phyloP scores from a whole-genome alignment of 2,797 vertebrate genomes.

The Thamnophis elegans region DNA sequence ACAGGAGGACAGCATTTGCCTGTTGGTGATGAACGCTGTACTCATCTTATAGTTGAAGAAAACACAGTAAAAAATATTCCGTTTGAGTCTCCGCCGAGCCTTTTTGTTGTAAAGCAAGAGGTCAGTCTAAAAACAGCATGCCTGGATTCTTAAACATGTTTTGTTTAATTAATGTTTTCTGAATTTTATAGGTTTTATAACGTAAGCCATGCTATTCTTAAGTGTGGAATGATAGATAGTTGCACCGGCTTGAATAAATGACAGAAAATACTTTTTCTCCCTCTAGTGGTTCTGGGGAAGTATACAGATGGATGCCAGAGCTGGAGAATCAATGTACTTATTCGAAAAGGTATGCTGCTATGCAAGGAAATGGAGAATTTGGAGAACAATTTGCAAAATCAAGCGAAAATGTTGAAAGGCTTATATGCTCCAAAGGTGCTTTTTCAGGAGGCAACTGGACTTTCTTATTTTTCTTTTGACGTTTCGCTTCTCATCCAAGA shows the following conservation, averaged over 20 bases:
- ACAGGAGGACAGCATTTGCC: slow-evolving; percentile 84
- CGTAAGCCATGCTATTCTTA: neutral
- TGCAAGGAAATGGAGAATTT: neutral
- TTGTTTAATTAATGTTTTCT: neutral
- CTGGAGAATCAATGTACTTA: slow-evolving; percentile 95
- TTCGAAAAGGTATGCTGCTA: slow-evolving; percentile 86
- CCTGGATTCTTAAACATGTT: neutral
- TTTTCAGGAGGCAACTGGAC: neutral
- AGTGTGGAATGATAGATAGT: neutral
- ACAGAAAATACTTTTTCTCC: neutral
- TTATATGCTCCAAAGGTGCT: neutral
- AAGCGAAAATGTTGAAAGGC: neutral
- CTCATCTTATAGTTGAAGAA: slow-evolving; percentile 95
- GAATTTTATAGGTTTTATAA: neutral
- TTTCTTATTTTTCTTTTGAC: too few relatives aligned
- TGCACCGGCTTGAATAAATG: neutral
- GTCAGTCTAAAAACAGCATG: slow-evolving; percentile 66
- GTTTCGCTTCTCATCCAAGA: too few relatives aligned
- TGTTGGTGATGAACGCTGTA: slow-evolving; percentile 87
- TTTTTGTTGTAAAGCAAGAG: slow-evolving; percentile 96
- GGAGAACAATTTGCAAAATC: neutral
- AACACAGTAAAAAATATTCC: slow-evolving; percentile 90
- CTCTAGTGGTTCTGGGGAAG: slow-evolving; percentile 98
- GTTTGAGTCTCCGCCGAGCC: slow-evolving; percentile 80
- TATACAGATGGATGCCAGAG: slow-evolving; percentile 98